These are phyloP conservation scores for Anguilla rostrata DNA, from an alignment of 2,113 vertebrate species.

Conservation along the genomic window DNA sequence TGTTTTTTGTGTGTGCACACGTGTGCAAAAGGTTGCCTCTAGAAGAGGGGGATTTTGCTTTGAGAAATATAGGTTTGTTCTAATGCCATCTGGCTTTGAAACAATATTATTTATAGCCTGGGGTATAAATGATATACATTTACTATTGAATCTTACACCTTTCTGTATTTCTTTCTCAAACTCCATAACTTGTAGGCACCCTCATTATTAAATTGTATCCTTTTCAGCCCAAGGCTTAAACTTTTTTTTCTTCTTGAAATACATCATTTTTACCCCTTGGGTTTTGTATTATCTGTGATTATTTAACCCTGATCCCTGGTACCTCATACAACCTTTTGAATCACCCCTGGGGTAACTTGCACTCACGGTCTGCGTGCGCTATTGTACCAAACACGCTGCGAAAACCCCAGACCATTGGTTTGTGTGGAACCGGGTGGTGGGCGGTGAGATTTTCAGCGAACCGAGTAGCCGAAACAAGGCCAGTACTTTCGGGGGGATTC, in stretches of 20 bases:
- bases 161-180: neutral
- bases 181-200: neutral
- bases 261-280: neutral
- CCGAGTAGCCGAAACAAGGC: neutral
- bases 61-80: neutral
- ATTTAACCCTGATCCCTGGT: neutral
- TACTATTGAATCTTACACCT: neutral
- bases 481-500: neutral
- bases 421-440: neutral
- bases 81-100: neutral
- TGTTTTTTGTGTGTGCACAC: neutral
- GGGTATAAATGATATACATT: neutral
- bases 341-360: neutral
- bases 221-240: neutral
- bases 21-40: conserved; percentile 2
- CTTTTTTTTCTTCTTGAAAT: neutral
- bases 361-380: neutral
- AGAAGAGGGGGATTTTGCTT: neutral
- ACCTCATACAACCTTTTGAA: neutral
- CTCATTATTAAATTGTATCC: neutral
- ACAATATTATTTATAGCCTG: neutral
- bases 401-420: no score
- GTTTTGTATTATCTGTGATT: neutral
- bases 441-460: neutral
- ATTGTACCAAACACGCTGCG: neutral